A percentile compares a stretch with the other conserved stretches of the same genome.
Evolutionary conservation across 1,140 invertebrate genomes (phyloP).

Genomic region (Scylla paramamosain): DNA sequence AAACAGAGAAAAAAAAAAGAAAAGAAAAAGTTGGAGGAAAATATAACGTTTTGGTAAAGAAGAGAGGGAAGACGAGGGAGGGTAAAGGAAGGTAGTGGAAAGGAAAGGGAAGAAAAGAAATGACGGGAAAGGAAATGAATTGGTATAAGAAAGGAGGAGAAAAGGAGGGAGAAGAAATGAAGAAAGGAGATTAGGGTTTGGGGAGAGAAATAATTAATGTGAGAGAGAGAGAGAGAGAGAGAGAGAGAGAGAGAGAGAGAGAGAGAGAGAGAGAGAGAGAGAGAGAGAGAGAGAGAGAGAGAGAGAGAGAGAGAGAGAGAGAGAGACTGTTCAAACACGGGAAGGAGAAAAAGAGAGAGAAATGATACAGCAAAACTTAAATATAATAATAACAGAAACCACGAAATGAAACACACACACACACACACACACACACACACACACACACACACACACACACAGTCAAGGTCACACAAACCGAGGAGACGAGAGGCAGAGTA

Average conservation of each 20-base stretch:
- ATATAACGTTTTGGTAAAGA: too few relatives aligned
- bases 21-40: too few relatives aligned
- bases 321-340: background rate
- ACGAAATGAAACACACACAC: too few relatives aligned
- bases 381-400: too few relatives aligned
- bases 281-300: background rate
- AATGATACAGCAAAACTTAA: too few relatives aligned
- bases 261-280: background rate
- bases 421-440: too few relatives aligned
- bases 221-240: constrained; percentile 14
- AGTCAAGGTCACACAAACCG: too few relatives aligned
- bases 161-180: background rate
- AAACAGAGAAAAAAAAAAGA: too few relatives aligned
- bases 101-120: background rate
- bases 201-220: background rate
- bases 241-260: background rate
- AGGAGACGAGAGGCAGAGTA: background rate
- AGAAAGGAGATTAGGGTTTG: background rate
- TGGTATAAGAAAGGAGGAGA: background rate
- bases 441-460: too few relatives aligned
- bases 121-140: background rate
- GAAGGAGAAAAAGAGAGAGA: too few relatives aligned
- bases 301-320: constrained; percentile 21
- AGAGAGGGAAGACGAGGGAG: too few relatives aligned
- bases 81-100: too few relatives aligned